Percentiles rank a stretch among this genome's conserved stretches.
These are phyloP conservation scores for Octopus sinensis DNA, from an alignment of 1,140 invertebrate species.

Conservation along the genomic window DNA sequence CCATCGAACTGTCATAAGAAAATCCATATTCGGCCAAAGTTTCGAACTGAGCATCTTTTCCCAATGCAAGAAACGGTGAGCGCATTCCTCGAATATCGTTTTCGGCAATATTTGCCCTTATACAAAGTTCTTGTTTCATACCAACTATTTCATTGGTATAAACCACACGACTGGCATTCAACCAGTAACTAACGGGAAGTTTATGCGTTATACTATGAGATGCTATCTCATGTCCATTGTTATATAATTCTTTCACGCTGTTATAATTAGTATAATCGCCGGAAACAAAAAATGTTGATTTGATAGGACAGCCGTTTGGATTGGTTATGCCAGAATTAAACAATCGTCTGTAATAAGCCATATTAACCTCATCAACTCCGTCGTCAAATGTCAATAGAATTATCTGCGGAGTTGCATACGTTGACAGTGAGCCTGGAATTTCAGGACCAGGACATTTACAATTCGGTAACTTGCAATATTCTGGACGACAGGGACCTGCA, in stretches of 20 bases:
- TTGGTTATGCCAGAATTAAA: constrained; percentile 59
- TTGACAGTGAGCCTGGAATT: constrained; percentile 1
- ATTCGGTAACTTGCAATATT: constrained; percentile 80
- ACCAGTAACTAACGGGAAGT: constrained; percentile 21
- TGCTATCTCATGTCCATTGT: constrained; percentile 93
- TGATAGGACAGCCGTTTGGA: constrained; percentile 93
- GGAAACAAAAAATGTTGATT: constrained; percentile 92
- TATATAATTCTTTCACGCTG: constrained; percentile 88
- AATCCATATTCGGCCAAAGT: constrained; percentile 61
- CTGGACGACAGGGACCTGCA: background rate
- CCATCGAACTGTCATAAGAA: constrained; percentile 38
- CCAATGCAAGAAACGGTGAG: constrained; percentile 61
- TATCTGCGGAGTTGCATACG: constrained; percentile 20
- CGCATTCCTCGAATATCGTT: constrained; percentile 90
- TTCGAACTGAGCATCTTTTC: constrained; percentile 62
- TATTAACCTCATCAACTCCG: constrained; percentile 13
- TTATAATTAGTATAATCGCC: constrained; percentile 95
- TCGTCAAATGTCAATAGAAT: constrained; percentile 25
- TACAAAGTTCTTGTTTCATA: constrained; percentile 86
- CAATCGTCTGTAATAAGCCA: constrained; percentile 8
- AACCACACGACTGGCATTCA: constrained; percentile 63
- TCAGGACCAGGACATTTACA: constrained; percentile 80
- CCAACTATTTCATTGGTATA: constrained; percentile 97
- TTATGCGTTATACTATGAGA: constrained; percentile 84
- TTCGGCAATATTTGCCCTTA: constrained; percentile 88